Evolutionary conservation across 2,113 vertebrate species (phyloP).

Genomic region (Pipra filicauda): DNA sequence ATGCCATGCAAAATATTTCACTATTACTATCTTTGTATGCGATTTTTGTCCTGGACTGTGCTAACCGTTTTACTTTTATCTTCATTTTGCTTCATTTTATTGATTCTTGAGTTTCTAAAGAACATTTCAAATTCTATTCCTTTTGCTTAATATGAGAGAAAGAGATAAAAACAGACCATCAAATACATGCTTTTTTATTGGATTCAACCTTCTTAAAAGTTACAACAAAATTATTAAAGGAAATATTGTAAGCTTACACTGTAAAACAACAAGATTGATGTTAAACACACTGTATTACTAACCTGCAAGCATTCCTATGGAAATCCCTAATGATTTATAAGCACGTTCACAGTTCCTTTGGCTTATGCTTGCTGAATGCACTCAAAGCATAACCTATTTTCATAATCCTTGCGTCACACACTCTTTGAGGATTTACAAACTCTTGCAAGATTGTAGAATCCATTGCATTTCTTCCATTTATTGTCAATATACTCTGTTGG

Average conservation of each 20-base stretch:
- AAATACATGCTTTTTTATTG: background rate
- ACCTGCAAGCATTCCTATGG: background rate
- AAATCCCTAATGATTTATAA: constrained; percentile 30
- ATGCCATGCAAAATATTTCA: background rate
- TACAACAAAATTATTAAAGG: constrained; percentile 8
- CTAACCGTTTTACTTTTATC: background rate
- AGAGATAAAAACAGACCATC: background rate
- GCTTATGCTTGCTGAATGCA: background rate
- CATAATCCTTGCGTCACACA: constrained; percentile 10
- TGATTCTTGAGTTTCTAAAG: background rate
- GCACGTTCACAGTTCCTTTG: background rate
- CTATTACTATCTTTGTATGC: background rate
- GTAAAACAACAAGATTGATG: constrained; percentile 31
- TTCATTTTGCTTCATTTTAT: background rate
- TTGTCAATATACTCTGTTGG: background rate
- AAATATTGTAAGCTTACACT: background rate
- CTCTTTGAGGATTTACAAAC: constrained; percentile 24
- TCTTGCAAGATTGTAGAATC: background rate
- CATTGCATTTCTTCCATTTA: background rate
- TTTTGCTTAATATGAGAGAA: background rate
- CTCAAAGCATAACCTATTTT: constrained; percentile 22
- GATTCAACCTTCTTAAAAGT: constrained; percentile 19
- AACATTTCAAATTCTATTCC: background rate
- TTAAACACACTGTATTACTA: constrained; percentile 5
- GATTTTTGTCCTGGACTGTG: background rate